Base-by-base conservation (phyloP, 2,888 invertebrate species). In the Apoderus coryli region DNA sequence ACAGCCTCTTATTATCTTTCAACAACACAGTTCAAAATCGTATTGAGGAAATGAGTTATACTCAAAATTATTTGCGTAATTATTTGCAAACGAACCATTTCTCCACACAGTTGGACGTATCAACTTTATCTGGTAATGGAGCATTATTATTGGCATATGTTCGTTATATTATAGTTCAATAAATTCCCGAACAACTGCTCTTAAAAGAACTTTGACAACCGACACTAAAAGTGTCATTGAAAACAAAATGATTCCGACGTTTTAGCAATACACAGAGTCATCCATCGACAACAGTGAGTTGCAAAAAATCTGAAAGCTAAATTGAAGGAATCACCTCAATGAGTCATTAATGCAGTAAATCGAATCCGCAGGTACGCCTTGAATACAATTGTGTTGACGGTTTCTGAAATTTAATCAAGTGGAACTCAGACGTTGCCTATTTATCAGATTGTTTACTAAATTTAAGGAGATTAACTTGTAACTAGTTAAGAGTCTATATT, bases 91-190 rank as follows among this genome's bases (percentile, higher is more conserved):
- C 30, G 4, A 29, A 9, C 40, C 39, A 51, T 39, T 52, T 53
- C 39, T 54, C 47, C 42, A 45, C 53, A 25, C 49, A 54, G 39
- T 46, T 53, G 39, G 49, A 51, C 39, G 47, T 53, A 41, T 48
- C 48, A 38, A 49, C 47, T 39, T 48, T 47, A 45, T 43, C 44
- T 29, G 40, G 34, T 31, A 46, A 48, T 46, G 44, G 43, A 46
- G 41, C 44, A 40, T 42, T 49, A 38, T 43, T 48, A 38, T 44
- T 50, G 37, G 42, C 46, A 41, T 50, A 49, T 42, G 45, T 52
- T 34, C 39, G 42, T 22, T 50, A 46, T 46, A 69, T 46, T 74
- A 59, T 59, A 43, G 43, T 45, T 33, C 33, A 51, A 49, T 43
- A 50, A 45, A 49, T 46, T 32, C 34, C 44, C 29, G 45, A 48